Evolutionary conservation across 2,888 invertebrate genomes (phyloP).

Genomic region (Steinernema hermaphroditum): DNA sequence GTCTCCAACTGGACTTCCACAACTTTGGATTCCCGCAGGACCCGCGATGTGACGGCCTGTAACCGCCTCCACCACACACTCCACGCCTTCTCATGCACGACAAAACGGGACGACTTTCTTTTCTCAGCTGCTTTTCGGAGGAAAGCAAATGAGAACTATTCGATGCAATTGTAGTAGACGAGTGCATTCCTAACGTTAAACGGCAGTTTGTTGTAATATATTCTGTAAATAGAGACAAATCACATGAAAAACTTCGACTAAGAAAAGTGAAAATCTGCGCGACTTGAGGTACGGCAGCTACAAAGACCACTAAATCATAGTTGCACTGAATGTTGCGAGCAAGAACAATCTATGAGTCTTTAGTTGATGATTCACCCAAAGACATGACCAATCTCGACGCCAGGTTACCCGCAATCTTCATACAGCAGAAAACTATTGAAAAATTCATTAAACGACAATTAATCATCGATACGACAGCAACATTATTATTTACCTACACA

Average conservation of each 20-base stretch:
- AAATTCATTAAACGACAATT: no score
- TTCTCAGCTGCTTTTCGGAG: background rate
- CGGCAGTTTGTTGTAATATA: conserved; percentile 1
- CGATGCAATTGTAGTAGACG: conserved; percentile 22
- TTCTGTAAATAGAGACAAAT: background rate
- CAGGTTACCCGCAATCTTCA: no score
- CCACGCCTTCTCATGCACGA: background rate
- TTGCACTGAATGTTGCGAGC: no score
- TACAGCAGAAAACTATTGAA: no score
- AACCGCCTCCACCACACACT: background rate
- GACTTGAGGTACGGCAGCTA: no score
- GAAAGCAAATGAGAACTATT: background rate
- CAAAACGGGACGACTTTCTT: conserved; percentile 7
- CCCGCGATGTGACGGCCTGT: conserved; percentile 33
- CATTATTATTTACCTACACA: no score
- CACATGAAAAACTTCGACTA: background rate
- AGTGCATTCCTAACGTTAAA: conserved; percentile 9
- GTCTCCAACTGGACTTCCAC: conserved; percentile 48
- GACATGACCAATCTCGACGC: no score
- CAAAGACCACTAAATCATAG: no score
- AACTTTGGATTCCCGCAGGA: conserved; percentile 46
- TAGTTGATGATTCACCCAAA: no score
- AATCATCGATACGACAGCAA: no score
- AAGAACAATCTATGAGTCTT: no score
- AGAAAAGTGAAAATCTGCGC: no score